Percentiles rank a stretch among this genome's conserved stretches.
Evolutionary conservation across 1,140 invertebrate species (phyloP).

Genomic region (Zaprionus taronus): DNA sequence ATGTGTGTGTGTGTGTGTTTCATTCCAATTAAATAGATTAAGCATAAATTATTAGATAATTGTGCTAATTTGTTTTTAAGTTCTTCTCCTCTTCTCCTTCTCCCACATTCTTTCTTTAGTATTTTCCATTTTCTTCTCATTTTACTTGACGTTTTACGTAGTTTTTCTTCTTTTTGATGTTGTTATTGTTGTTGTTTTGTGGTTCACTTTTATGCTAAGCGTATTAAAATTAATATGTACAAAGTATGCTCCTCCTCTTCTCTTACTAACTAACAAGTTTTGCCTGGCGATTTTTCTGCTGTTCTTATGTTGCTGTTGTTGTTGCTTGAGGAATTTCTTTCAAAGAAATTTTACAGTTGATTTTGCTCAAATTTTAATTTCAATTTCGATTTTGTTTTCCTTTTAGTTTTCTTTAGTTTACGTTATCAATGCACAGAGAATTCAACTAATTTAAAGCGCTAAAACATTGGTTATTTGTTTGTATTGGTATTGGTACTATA

Average conservation of each 20-base stretch:
- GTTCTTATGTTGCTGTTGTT: slow-evolving; percentile 22
- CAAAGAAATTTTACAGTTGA: slow-evolving; percentile 38
- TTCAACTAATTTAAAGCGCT: slow-evolving; percentile 76
- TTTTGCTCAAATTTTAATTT: neutral
- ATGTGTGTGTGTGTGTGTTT: neutral
- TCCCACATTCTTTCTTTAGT: neutral
- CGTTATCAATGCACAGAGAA: slow-evolving; percentile 61
- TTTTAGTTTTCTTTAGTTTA: slow-evolving; percentile 23
- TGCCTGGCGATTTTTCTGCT: slow-evolving; percentile 26
- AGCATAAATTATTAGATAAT: slow-evolving; percentile 80
- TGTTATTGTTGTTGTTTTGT: slow-evolving; percentile 36
- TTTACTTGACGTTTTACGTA: slow-evolving; percentile 69
- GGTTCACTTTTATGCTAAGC: slow-evolving; percentile 64
- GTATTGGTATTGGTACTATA: slow-evolving; percentile 46
- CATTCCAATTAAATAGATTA: slow-evolving; percentile 67
- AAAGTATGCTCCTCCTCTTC: slow-evolving; percentile 57
- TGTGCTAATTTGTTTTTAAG: slow-evolving; percentile 68
- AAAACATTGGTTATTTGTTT: slow-evolving; percentile 73
- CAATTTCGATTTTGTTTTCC: slow-evolving; percentile 1
- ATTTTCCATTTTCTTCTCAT: slow-evolving; percentile 24
- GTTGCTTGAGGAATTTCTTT: slow-evolving; percentile 40
- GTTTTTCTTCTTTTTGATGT: slow-evolving; percentile 43
- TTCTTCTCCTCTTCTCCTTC: slow-evolving; percentile 25
- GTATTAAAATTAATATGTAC: slow-evolving; percentile 77
- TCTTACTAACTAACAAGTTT: slow-evolving; percentile 66